Base-by-base conservation (phyloP, 2,797 vertebrate species). In the Oreonectes daqikongensis region DNA sequence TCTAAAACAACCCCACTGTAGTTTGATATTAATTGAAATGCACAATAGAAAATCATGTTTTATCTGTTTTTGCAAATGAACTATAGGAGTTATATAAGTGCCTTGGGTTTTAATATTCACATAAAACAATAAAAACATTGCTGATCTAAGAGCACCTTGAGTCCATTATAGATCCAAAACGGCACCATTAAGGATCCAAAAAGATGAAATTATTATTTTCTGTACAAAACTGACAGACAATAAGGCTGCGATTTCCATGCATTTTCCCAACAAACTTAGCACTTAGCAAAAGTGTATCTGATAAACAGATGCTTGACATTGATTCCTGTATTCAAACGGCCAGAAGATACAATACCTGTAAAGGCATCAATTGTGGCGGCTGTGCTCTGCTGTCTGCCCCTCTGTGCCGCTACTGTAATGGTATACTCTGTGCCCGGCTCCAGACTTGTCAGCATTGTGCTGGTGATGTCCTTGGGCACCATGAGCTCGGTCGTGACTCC, bases 361-460 rank as follows among this genome's bases (percentile, higher is more conserved):
- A 95, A 98, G 20, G 96, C 97, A 8, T 98, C 95, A 65, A 99
- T 97, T 0, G 96, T 98, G 26, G 94, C 93, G 22, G 94, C 95
- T 1, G 92, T 84, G 83, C 98, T 99, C 84, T 98, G 96, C 84
- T 99, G 97, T 30, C 97, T 89, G 52, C 98, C 98, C 71, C 98
- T 91, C 79, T 95, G 95, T 0, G 98, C 96, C 0, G 94, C 93
- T 69, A 99, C 93, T 0, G 96, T 96, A 81, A 99, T 95, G 42
- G 95, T 97, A 88, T 99, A 99, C 84, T 99, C 97, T 0, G 95
- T 97, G n/a, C 95, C 95, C 0, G 98, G 96, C 80, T 98, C 96
- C 52, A 99, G 91, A 71, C 96, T 94, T 0, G 86, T 92, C 84
- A 99, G 88, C 0, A 94, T 97, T 55, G 95, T 91, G 7, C 92